Conservation (phyloP, 2,113 vertebrate species). For the Nicator chloris region DNA sequence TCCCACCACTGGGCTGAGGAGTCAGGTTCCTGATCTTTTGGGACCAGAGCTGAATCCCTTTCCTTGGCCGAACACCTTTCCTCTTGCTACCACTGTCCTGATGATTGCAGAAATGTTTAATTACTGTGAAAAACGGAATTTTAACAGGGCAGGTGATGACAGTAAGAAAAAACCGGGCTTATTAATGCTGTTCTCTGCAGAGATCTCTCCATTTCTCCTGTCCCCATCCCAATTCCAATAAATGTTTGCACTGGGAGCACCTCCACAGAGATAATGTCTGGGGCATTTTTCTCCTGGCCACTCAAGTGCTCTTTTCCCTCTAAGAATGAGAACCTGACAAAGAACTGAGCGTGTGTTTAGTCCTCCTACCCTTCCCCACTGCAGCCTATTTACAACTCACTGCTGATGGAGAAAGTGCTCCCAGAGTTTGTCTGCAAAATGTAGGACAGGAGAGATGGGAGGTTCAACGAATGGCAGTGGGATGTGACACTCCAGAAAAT, state of each 20-base stretch:
- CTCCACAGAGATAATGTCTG: neutral
- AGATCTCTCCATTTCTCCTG: neutral
- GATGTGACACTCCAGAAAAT: accelerated
- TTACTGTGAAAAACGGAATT: neutral
- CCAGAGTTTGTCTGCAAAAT: neutral
- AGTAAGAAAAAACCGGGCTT: neutral
- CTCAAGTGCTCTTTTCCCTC: neutral
- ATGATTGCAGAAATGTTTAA: neutral
- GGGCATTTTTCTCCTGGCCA: neutral
- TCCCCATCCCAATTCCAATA: neutral
- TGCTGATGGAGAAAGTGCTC: neutral
- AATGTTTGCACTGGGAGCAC: neutral
- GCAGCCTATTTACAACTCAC: neutral
- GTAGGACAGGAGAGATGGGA: accelerated
- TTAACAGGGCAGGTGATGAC: neutral
- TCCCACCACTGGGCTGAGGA: neutral
- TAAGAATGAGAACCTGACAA: neutral
- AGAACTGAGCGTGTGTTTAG: neutral
- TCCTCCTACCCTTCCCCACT: neutral
- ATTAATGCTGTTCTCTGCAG: neutral
- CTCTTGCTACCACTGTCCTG: neutral
- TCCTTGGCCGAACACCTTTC: neutral
- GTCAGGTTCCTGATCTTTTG: neutral
- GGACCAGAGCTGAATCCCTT: neutral
- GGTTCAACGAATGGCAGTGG: neutral